These are phyloP conservation scores for Diplodus puntazzo DNA, from an alignment of 2,797 vertebrate species.

Conservation along the genomic window DNA sequence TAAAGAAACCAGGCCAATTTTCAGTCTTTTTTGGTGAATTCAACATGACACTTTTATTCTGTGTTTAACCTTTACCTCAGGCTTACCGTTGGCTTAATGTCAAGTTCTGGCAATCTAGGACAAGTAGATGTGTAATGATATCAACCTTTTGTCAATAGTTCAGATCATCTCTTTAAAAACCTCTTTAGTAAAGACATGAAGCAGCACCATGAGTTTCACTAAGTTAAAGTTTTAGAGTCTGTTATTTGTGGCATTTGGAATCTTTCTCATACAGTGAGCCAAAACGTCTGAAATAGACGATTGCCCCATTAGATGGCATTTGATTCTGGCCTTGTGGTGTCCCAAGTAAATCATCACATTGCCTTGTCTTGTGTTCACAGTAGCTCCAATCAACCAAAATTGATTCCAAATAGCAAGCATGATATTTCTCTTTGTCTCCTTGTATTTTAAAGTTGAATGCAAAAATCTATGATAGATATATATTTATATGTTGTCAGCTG, in stretches of 20 bases:
- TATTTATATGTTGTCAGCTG: background rate
- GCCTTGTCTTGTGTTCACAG: constrained; percentile 2
- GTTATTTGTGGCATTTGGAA: constrained; percentile 44
- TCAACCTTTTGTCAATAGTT: background rate
- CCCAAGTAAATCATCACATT: constrained; percentile 18
- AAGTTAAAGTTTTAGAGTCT: constrained; percentile 28
- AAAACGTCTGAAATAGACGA: constrained; percentile 36
- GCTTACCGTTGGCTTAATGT: background rate
- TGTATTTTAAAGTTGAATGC: background rate
- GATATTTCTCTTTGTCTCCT: background rate
- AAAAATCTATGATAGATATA: background rate
- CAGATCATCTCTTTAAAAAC: constrained; percentile 10
- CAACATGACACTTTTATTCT: background rate
- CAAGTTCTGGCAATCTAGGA: background rate
- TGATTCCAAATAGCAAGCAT: background rate
- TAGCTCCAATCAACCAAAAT: constrained; percentile 12
- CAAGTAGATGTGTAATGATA: background rate
- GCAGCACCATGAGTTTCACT: constrained; percentile 7
- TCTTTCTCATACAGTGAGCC: constrained; percentile 21
- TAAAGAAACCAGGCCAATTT: background rate
- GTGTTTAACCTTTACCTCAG: background rate
- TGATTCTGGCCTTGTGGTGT: constrained; percentile 30
- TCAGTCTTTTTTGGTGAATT: background rate
- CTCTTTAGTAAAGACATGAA: constrained; percentile 19
- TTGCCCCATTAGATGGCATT: constrained; percentile 38